Evolutionary conservation across 1,140 invertebrate species (phyloP).

Genomic region (Cydia splendana): DNA sequence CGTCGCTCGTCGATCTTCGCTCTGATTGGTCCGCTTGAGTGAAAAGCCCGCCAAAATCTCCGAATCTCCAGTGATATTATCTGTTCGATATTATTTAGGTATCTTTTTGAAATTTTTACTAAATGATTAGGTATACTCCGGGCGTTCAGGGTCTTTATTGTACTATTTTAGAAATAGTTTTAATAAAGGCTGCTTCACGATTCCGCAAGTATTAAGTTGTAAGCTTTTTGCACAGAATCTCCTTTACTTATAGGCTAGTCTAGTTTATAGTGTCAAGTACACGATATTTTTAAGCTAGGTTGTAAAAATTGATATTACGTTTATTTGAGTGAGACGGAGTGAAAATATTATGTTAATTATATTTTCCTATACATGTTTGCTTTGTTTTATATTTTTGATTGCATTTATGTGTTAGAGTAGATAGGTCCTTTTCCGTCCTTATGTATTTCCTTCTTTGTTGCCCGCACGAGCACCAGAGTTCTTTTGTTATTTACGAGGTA

Average conservation of each 20-base stretch:
- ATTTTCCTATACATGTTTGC: constrained; percentile 56
- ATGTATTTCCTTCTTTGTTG: constrained; percentile 48
- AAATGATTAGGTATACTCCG: constrained; percentile 37
- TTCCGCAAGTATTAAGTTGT: constrained; percentile 33
- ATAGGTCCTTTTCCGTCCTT: constrained; percentile 62
- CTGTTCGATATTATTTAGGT: constrained; percentile 36
- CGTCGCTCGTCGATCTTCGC: constrained; percentile 42
- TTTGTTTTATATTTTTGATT: constrained; percentile 62
- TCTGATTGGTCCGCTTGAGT: constrained; percentile 46
- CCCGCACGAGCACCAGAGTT: constrained; percentile 65
- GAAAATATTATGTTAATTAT: constrained; percentile 53
- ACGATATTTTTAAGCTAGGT: constrained; percentile 61
- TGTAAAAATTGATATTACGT: constrained; percentile 62
- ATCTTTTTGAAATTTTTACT: constrained; percentile 37
- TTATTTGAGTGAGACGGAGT: constrained; percentile 59
- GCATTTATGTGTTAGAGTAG: constrained; percentile 34
- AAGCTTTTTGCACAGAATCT: constrained; percentile 37
- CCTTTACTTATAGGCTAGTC: constrained; percentile 34
- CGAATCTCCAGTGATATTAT: constrained; percentile 28
- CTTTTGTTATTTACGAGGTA: constrained; percentile 60
- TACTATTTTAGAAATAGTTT: constrained; percentile 75
- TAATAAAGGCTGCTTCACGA: constrained; percentile 50
- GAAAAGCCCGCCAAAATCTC: constrained; percentile 47
- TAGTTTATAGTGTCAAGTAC: constrained; percentile 66
- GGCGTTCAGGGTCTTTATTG: constrained; percentile 62